Percentiles rank a stretch among this genome's conserved stretches.
phyloP scores from a whole-genome alignment of 2,797 vertebrate species.

The Enteromius treurensis region DNA sequence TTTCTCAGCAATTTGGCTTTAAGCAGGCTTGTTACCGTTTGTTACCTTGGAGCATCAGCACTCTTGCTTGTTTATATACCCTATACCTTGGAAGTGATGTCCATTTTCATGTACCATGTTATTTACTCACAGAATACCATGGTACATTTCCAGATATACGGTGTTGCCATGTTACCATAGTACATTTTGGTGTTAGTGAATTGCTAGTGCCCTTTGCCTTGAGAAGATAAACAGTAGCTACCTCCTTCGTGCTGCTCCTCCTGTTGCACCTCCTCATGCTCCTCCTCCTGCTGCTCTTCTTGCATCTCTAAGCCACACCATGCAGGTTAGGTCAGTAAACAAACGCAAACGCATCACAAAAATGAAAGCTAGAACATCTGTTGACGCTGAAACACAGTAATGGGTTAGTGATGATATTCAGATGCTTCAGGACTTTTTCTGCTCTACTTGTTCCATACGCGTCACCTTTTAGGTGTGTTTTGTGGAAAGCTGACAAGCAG shows the following conservation, averaged over 20 bases:
- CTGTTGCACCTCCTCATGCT: constrained; percentile 48
- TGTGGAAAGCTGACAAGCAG: background rate
- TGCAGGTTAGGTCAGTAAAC: constrained; percentile 4
- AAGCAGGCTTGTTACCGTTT: background rate
- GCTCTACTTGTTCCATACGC: background rate
- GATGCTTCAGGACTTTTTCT: background rate
- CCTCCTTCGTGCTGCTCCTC: constrained; percentile 65
- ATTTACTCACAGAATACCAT: background rate
- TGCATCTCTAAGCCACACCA: constrained; percentile 58
- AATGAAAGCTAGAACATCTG: background rate
- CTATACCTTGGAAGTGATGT: background rate
- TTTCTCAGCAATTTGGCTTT: background rate
- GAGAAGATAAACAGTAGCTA: constrained; percentile 52
- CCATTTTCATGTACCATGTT: background rate
- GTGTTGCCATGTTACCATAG: background rate
- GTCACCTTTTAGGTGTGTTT: background rate
- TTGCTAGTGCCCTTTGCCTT: background rate
- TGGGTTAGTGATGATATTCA: background rate
- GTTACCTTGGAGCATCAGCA: background rate
- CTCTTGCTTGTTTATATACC: background rate
- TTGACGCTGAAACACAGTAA: background rate
- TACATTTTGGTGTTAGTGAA: background rate
- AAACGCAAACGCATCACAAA: background rate
- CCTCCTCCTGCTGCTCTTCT: constrained; percentile 26
- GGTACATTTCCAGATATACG: background rate